Base-by-base conservation (phyloP, 2,797 vertebrate genomes). In the Carapus acus region DNA sequence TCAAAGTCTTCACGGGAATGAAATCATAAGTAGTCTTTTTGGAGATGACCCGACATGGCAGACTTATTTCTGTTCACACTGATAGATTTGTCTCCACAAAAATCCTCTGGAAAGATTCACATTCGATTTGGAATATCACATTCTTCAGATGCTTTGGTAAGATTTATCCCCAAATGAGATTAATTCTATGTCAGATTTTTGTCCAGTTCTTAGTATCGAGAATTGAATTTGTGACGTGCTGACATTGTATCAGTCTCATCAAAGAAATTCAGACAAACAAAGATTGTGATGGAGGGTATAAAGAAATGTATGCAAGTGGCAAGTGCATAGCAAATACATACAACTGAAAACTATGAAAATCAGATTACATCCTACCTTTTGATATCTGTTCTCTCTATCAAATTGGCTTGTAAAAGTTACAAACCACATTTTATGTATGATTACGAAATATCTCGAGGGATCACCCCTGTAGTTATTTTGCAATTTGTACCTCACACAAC, bases 381-480 rank as follows among this genome's bases (percentile, higher is more conserved):
- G n/a, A n/a, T n/a, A n/a, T n/a, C n/a, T n/a, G n/a, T n/a, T n/a
- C n/a, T n/a, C n/a, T n/a, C n/a, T n/a, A n/a, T n/a, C n/a, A n/a
- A n/a, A n/a, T n/a, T n/a, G n/a, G n/a, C n/a, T n/a, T n/a, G n/a
- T n/a, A n/a, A n/a, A n/a, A n/a, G n/a, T n/a, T n/a, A n/a, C n/a
- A n/a, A n/a, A n/a, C n/a, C n/a, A n/a, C n/a, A n/a, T n/a, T n/a
- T n/a, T n/a, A n/a, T n/a, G n/a, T n/a, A n/a, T n/a, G n/a, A n/a
- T n/a, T n/a, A n/a, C n/a, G 8, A 65, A 49, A 3, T 43, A 0
- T 58, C 15, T 54, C 1, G 3, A 36, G 6, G 8, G 43, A 19
- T 22, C 4, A 53, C 52, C n/a, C 15, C 4, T 69, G 20, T 48
- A n/a, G 4, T 34, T 59, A 9, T 65, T 50, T 62, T 33, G 45